Evolutionary conservation across 2,797 vertebrate species (phyloP).

Genomic region (Ctenochaetus hawaiiensis): DNA sequence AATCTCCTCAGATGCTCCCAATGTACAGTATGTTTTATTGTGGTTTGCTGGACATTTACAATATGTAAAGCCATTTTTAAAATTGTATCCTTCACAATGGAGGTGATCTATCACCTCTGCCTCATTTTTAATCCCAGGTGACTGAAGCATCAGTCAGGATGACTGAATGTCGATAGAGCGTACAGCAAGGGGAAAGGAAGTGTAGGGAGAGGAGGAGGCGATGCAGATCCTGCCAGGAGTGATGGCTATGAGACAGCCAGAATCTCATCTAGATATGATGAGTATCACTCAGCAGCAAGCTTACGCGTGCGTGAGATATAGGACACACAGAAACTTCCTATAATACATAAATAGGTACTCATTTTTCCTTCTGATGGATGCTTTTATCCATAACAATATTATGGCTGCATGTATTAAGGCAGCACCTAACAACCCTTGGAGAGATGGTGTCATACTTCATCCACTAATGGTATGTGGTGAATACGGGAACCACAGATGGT

Average conservation of each 20-base stretch:
- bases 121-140: conserved; percentile 78
- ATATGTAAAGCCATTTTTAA: conserved; percentile 68
- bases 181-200: conserved; percentile 40
- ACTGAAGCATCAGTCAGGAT: conserved; percentile 78
- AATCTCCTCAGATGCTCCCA: conserved; percentile 43
- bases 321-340: conserved; percentile 29
- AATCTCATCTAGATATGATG: conserved; percentile 63
- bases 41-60: conserved; percentile 63
- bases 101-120: conserved; percentile 67
- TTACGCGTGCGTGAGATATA: conserved; percentile 34
- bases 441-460: conserved; percentile 34
- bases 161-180: conserved; percentile 73
- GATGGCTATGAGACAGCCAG: conserved; percentile 64
- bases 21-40: conserved; percentile 63
- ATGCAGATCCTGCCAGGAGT: conserved; percentile 66
- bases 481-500: too few relatives aligned
- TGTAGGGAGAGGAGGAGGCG: conserved; percentile 11
- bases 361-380: conserved; percentile 56
- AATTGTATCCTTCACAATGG: conserved; percentile 70
- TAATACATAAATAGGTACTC: conserved; percentile 21
- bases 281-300: conserved; percentile 59
- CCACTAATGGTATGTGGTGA: conserved; percentile 9
- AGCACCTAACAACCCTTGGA: conserved; percentile 16
- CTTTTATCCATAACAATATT: conserved; percentile 39
- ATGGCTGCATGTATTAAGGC: conserved; percentile 29